Conservation (phyloP, 2,113 vertebrate genomes). For the Syngnathus typhle region DNA sequence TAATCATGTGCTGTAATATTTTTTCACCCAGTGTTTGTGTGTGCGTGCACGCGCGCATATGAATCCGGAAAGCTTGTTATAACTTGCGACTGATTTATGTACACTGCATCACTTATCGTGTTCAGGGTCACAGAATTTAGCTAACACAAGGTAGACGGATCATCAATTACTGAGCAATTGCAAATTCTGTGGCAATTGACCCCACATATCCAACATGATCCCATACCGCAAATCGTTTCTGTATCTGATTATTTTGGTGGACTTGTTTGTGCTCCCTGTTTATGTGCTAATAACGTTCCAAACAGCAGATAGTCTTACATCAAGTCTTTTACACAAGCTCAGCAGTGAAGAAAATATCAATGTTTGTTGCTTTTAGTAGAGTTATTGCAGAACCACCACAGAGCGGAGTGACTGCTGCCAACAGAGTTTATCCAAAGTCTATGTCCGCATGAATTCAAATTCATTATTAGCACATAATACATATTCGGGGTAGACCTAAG, state of each 20-base stretch:
- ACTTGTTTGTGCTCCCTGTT: background rate
- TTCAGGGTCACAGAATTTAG: too few relatives aligned
- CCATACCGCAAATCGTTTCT: background rate
- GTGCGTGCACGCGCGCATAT: too few relatives aligned
- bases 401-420: slow-evolving; percentile 14
- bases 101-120: too few relatives aligned
- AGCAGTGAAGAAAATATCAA: slow-evolving; percentile 10
- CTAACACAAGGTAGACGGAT: background rate
- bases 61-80: too few relatives aligned
- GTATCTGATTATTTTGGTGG: background rate
- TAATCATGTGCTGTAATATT: too few relatives aligned
- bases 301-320: background rate
- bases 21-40: too few relatives aligned
- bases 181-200: background rate
- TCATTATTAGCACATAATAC: background rate
- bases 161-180: background rate
- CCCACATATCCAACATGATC: background rate
- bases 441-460: slow-evolving; percentile 1
- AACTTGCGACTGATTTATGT: too few relatives aligned
- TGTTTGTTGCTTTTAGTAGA: slow-evolving; percentile 1
- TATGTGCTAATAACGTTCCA: background rate
- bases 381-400: slow-evolving; percentile 27
- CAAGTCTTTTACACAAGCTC: slow-evolving; percentile 4
- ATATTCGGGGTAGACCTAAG: background rate
- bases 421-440: background rate